phyloP scores from a whole-genome alignment of 2,888 invertebrate species.

The Nomada fucata region DNA sequence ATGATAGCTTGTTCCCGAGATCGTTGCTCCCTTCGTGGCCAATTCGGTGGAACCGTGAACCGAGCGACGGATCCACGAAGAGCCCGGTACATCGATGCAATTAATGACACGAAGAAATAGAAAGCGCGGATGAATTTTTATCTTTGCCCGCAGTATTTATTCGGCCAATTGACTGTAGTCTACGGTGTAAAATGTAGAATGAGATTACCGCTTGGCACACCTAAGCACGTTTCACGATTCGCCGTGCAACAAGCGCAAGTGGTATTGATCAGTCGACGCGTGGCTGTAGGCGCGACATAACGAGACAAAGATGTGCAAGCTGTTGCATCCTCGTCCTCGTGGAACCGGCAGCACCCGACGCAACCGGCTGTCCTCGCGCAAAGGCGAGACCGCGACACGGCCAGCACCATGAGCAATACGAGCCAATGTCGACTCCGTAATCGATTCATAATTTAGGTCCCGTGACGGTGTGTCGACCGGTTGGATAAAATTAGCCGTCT shows the following conservation, averaged over 20 bases:
- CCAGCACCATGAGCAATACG: conserved; percentile 22
- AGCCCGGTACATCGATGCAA: too few species aligned
- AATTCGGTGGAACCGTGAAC: too few species aligned
- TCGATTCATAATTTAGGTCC: conserved; percentile 46
- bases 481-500: conserved; percentile 31
- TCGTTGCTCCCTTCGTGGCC: too few species aligned
- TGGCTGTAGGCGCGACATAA: conserved; percentile 30
- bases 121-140: too few species aligned
- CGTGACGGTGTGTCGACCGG: neutral
- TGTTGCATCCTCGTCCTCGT: conserved; percentile 54
- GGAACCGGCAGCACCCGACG: conserved; percentile 7
- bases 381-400: conserved; percentile 35
- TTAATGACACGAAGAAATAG: too few species aligned
- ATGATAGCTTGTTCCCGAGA: too few species aligned
- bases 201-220: too few species aligned
- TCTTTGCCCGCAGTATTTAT: too few species aligned
- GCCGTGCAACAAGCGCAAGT: conserved; percentile 32
- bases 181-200: too few species aligned
- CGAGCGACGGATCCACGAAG: too few species aligned
- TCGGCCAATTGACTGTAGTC: too few species aligned
- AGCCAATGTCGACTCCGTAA: conserved; percentile 40
- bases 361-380: conserved; percentile 37
- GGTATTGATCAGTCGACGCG: conserved; percentile 44
- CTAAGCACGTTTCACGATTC: neutral
- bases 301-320: conserved; percentile 48